Evolutionary conservation across 2,888 invertebrate genomes (phyloP).

Genomic region (Hedya salicella): DNA sequence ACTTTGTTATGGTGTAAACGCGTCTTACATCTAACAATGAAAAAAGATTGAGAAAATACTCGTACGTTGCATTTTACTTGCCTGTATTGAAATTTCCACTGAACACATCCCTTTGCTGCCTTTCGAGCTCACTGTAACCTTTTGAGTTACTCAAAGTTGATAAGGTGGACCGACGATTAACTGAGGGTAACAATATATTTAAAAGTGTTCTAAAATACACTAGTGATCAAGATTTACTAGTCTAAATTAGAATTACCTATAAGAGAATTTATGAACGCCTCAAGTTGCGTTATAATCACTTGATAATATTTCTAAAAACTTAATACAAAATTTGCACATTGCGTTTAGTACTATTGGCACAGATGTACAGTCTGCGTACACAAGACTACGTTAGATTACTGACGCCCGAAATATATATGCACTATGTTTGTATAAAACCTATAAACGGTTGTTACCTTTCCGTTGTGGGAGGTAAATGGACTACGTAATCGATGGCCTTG

Average conservation of each 20-base stretch:
- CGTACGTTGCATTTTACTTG: constrained; percentile 7
- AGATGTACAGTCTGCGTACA: constrained; percentile 12
- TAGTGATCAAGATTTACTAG: too few relatives aligned
- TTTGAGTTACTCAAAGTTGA: too few relatives aligned
- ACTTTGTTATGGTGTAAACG: too few relatives aligned
- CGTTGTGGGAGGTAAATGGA: background rate
- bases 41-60: too few relatives aligned
- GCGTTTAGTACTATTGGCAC: constrained; percentile 18
- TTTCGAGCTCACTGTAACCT: background rate
- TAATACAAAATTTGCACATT: constrained; percentile 19
- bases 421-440: constrained; percentile 2
- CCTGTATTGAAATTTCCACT: background rate
- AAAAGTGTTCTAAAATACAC: too few relatives aligned
- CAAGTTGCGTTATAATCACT: too few relatives aligned
- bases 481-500: constrained; percentile 38
- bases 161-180: too few relatives aligned
- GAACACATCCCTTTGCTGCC: background rate
- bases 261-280: too few relatives aligned
- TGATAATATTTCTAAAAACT: constrained; percentile 17
- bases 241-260: too few relatives aligned
- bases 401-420: background rate
- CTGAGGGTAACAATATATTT: too few relatives aligned
- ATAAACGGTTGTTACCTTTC: constrained; percentile 5
- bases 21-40: too few relatives aligned
- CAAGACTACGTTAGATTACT: constrained; percentile 22